phyloP scores from a whole-genome alignment of 2,797 vertebrate genomes.

The Hybognathus amarus region DNA sequence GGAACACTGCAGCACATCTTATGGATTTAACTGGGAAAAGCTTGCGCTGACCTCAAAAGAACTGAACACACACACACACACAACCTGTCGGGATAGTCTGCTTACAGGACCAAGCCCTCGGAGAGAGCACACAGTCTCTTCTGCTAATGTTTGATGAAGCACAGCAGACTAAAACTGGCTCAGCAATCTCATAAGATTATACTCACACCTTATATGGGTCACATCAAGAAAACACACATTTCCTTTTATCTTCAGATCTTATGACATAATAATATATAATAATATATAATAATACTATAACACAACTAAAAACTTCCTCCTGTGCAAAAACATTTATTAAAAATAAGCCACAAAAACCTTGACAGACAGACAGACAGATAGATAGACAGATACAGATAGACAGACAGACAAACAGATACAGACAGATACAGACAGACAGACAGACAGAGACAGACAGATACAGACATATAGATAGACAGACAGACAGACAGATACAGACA shows the following conservation, averaged over 20 bases:
- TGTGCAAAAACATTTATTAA: background rate
- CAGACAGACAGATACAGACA: too few species aligned
- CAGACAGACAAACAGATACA: too few species aligned
- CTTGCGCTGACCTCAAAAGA: slow-evolving; percentile 11
- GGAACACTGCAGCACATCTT: background rate
- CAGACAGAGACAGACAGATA: too few species aligned
- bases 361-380: too few species aligned
- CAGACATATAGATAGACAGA: too few species aligned
- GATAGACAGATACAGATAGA: too few species aligned
- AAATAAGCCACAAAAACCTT: background rate
- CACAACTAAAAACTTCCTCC: background rate
- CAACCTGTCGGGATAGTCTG: background rate
- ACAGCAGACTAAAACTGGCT: background rate
- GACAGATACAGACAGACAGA: too few species aligned
- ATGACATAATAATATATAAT: background rate
- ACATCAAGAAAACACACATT: background rate
- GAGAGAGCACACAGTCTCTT: background rate
- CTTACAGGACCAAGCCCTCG: background rate
- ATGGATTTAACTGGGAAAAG: slow-evolving; percentile 33
- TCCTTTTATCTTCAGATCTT: background rate
- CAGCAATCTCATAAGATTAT: background rate
- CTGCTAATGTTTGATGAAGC: background rate
- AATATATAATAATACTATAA: background rate
- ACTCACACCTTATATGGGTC: background rate
- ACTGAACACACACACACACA: background rate